Conservation (phyloP, 2,888 invertebrate genomes). For the Dione juno region DNA sequence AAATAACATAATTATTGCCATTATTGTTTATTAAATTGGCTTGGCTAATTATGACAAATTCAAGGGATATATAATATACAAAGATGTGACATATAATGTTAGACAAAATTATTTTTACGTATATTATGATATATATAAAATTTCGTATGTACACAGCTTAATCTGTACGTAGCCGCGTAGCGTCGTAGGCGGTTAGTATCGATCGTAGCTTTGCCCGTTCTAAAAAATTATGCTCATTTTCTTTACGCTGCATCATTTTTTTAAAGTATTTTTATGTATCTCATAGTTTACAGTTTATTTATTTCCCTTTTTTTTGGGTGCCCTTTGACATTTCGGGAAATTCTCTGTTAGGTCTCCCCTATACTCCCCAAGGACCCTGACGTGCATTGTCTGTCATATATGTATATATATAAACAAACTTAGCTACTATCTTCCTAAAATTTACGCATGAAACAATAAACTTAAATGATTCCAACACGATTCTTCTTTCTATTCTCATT, state of each 20-base stretch:
- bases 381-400: no score
- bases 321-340: no score
- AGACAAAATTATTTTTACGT: neutral
- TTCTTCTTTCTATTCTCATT: constrained; percentile 38
- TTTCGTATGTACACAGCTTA: constrained; percentile 7
- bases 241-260: constrained; percentile 1
- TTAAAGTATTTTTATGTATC: constrained; percentile 1
- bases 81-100: neutral
- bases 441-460: constrained; percentile 17
- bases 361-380: no score
- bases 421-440: neutral
- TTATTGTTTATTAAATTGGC: no score
- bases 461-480: neutral
- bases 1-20: no score
- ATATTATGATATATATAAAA: neutral
- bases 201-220: constrained; percentile 46
- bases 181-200: constrained; percentile 49
- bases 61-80: no score
- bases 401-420: neutral
- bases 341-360: no score
- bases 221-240: constrained; percentile 36
- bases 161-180: constrained; percentile 45
- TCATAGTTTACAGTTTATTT: neutral
- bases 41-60: no score
- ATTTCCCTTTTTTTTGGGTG: no score